Evolutionary conservation across 1,140 invertebrate genomes (phyloP).

Genomic region (Episyrphus balteatus): DNA sequence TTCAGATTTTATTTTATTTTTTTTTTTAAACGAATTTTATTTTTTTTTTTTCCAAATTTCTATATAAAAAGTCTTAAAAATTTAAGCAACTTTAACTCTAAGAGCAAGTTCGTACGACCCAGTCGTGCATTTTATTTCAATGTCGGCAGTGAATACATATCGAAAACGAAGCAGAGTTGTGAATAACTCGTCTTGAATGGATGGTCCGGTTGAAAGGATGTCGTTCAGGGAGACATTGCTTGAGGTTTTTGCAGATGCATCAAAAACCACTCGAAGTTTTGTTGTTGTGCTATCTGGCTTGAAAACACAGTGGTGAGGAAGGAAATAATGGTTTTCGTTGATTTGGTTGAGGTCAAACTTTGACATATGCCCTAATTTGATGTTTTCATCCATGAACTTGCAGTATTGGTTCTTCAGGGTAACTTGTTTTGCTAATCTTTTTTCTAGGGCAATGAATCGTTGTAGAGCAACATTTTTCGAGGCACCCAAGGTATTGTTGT

Average conservation of each 20-base stretch:
- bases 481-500: conserved; percentile 16
- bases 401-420: conserved; percentile 6
- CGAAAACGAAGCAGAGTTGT: conserved; percentile 3
- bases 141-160: conserved; percentile 11
- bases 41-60: too few relatives aligned
- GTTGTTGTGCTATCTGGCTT: conserved; percentile 15
- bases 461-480: conserved; percentile 16
- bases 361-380: conserved; percentile 24
- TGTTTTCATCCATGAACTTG: conserved; percentile 24
- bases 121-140: too few relatives aligned
- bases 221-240: background rate
- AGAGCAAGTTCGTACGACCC: too few relatives aligned
- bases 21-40: too few relatives aligned
- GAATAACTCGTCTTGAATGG: background rate
- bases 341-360: conserved; percentile 17
- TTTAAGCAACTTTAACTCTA: too few relatives aligned
- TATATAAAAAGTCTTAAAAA: too few relatives aligned
- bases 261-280: conserved; percentile 17
- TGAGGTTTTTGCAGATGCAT: background rate
- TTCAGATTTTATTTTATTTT: too few relatives aligned
- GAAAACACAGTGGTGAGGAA: conserved; percentile 25
- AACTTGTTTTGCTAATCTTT: conserved; percentile 16
- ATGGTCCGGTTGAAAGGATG: background rate
- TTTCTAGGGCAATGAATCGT: conserved; percentile 20
- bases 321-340: conserved; percentile 2